phyloP scores from a whole-genome alignment of 2,888 invertebrate genomes.

The Stenolophus ochropezus region DNA sequence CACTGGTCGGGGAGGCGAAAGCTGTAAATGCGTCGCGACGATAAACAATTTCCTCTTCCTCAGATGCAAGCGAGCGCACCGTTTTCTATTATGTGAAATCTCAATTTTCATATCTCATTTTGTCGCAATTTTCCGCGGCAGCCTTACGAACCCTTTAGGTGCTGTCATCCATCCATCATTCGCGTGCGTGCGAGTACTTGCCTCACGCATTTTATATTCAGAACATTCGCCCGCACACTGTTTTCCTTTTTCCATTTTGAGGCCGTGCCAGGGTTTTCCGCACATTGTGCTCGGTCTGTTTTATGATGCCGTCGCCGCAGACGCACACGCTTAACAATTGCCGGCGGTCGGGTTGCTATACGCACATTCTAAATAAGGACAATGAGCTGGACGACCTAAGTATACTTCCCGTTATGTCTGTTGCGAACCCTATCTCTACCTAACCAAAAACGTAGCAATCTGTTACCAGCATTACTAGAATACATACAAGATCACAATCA shows the following conservation, averaged over 20 bases:
- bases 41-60: slow-evolving; percentile 28
- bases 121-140: slow-evolving; percentile 59
- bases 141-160: slow-evolving; percentile 22
- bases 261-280: slow-evolving; percentile 51
- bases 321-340: slow-evolving; percentile 57
- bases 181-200: slow-evolving; percentile 18
- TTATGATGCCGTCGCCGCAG: slow-evolving; percentile 51
- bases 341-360: slow-evolving; percentile 33
- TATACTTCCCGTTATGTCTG: slow-evolving; percentile 5
- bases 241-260: slow-evolving; percentile 57
- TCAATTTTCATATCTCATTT: slow-evolving; percentile 63
- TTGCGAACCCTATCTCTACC: too few species aligned
- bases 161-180: slow-evolving; percentile 52
- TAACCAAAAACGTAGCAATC: too few species aligned
- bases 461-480: too few species aligned
- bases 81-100: slow-evolving; percentile 61
- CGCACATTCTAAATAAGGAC: slow-evolving; percentile 54
- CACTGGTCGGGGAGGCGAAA: too few species aligned
- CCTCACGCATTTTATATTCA: slow-evolving; percentile 54
- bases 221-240: slow-evolving; percentile 45
- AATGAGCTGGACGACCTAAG: slow-evolving; percentile 26
- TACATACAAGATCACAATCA: too few species aligned
- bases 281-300: slow-evolving; percentile 57
- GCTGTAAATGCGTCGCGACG: slow-evolving; percentile 4
- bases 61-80: slow-evolving; percentile 35